Evolutionary conservation across 2,888 invertebrate genomes (phyloP).

Genomic region (Odontocolon sp.): DNA sequence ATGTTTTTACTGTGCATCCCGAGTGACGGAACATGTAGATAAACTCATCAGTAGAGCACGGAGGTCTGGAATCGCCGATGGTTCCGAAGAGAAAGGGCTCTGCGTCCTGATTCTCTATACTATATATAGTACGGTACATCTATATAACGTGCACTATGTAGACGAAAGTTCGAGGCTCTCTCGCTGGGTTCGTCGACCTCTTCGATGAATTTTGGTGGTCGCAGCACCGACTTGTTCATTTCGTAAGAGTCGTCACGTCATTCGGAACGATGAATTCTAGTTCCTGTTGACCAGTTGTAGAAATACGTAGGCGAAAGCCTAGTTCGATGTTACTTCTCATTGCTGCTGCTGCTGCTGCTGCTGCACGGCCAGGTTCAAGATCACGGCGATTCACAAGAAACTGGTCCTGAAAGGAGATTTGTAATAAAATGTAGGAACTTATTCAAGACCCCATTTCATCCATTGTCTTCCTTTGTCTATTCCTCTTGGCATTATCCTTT

Average conservation of each 20-base stretch:
- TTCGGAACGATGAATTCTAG: conserved; percentile 37
- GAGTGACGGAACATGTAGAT: conserved; percentile 15
- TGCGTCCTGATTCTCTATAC: conserved; percentile 50
- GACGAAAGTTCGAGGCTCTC: conserved; percentile 53
- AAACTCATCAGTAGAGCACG: conserved; percentile 7
- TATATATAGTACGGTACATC: conserved; percentile 20
- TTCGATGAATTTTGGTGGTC: conserved; percentile 64
- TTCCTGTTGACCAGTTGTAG: neutral
- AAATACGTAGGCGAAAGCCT: conserved; percentile 59
- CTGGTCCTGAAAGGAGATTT: conserved; percentile 67
- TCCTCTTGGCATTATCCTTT: neutral
- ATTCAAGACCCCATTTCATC: neutral
- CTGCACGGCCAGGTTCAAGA: conserved; percentile 53
- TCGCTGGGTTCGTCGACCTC: conserved; percentile 67
- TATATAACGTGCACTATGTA: conserved; percentile 6
- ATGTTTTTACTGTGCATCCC: neutral
- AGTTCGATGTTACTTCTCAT: conserved; percentile 51
- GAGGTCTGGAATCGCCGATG: conserved; percentile 27
- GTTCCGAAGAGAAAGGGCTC: conserved; percentile 56
- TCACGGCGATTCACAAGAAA: conserved; percentile 67
- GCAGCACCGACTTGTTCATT: conserved; percentile 40
- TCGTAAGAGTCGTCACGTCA: conserved; percentile 56
- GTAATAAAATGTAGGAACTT: conserved; percentile 42
- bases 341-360: too few relatives aligned
- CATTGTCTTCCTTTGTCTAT: neutral